Base-by-base conservation (phyloP, 2,888 invertebrate species). In the Azorinus chamasolen region DNA sequence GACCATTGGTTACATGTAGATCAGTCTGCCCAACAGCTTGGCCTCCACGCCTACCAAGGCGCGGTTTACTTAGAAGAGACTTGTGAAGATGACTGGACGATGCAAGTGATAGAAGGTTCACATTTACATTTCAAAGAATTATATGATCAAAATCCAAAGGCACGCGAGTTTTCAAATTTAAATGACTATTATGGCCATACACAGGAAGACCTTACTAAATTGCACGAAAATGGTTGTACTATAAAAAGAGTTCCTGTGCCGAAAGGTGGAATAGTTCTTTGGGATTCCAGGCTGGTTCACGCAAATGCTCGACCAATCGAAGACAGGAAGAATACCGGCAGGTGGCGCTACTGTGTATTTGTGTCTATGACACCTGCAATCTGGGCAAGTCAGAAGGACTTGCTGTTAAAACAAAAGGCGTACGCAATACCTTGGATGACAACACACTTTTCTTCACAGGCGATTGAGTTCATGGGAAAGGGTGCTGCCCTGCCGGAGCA, bases 281-380 rank as follows among this genome's bases (percentile, higher is more conserved):
- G 91, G 90, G 91, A 91, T 65, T 89, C 91, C 0, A 71, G 91
- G 54, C 82, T 88, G 12, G 75, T 91, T 32, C 90, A 91, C 57
- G 90, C 89, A 0, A 90, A 90, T 54, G 89, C 89, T 1, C 71
- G 88, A 37, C 90, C 91, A 25, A 32, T 75, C 6, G 48, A 75
- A 51, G 85, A 84, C 1, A 79, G 91, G 6, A 61, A 83, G 27
- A 69, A 88, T 59, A 73, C 83, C 25, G 87, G 83, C 12, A 81
- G 89, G 48, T 91, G 90, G 89, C 86, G 90, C 18, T 90, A 71
- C 59, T 86, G 86, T 53, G 83, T 86, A 0, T 89, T 90, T 54
- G 88, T 88, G 8, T 89, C 87, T 69, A 90, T 90, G 91, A 84
- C 86, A 0, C 91, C 91, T 0, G 89, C 89, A 6, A 78, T 75